Base-by-base conservation (phyloP, 2,113 vertebrate species). In the Oreamnos americanus region DNA sequence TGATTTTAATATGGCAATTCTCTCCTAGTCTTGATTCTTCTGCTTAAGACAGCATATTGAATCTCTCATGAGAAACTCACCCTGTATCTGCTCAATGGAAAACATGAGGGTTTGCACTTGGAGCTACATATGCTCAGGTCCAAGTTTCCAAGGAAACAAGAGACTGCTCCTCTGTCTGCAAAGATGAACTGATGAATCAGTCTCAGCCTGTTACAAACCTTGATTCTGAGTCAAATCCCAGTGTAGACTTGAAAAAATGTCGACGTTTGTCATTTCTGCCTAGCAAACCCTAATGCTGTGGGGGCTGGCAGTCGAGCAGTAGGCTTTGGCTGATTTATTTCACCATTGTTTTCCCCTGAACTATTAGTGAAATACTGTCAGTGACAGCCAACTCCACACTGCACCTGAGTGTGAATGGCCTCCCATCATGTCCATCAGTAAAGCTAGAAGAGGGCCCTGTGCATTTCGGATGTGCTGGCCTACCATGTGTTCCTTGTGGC, bases 81-180 rank as follows among this genome's bases (percentile, higher is more conserved):
- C 82, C 95, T 98, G 60, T 88, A 87, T 95, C 94, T 96, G 81
- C 87, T 86, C 25, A 16, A 96, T 94, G 94, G 96, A 97, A 98
- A 98, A 98, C 98, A 97, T 95, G 93, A 96, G 97, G 97, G 96
- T 2, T 0, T 91, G 30, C 95, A 93, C 96, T 97, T 89, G 1
- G 81, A 98, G 96, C 89, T 87, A 94, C 97, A 97, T 98, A 98
- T 97, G 97, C 98, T 95, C 97, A 98, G 95, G 81, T 91, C 92
- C 53, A 58, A 43, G 98, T 98, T 98, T 98, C 98, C 98, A 98
- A 98, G 98, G 98, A 98, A 99, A 98, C 98, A 71, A 98, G 96
- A 0, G 5, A 96, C 39, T 97, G 97, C 97, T 99, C 97, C 91
- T 98, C 98, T 97, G 96, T 26, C 82, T 25, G 91, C 96, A 55